phyloP scores from a whole-genome alignment of 2,888 invertebrate genomes.

The Cacoxenus indagator region DNA sequence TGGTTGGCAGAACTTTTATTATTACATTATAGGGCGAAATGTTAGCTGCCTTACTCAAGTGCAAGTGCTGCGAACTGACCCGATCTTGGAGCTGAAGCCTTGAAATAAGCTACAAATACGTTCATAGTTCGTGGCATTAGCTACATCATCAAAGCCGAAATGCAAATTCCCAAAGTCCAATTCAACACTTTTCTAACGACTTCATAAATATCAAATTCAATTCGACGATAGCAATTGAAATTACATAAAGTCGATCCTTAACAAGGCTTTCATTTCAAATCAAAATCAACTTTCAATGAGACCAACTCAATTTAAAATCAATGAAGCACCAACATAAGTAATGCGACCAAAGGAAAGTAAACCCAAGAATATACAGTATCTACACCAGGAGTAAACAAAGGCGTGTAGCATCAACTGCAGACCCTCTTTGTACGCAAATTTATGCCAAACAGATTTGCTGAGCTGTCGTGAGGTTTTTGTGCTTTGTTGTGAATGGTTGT shows the following conservation, averaged over 20 bases:
- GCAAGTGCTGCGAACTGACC: too few relatives aligned
- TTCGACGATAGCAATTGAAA: conserved; percentile 5
- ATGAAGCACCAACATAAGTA: conserved; percentile 23
- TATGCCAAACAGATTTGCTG: conserved; percentile 37
- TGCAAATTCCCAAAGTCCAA: background rate
- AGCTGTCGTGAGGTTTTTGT: background rate
- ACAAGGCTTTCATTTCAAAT: conserved; percentile 28
- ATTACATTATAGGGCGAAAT: background rate
- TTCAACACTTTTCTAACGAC: conserved; percentile 5
- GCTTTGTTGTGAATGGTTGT: background rate
- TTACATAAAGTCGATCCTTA: conserved; percentile 12
- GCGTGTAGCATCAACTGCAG: background rate
- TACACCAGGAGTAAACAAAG: conserved; percentile 43
- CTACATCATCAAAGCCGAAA: background rate
- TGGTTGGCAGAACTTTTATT: conserved; percentile 2
- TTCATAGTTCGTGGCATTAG: too few relatives aligned
- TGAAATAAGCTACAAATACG: too few relatives aligned
- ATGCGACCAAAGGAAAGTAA: conserved; percentile 20
- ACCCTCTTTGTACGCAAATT: conserved; percentile 38
- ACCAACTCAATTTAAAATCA: conserved; percentile 48
- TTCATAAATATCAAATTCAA: conserved; percentile 29
- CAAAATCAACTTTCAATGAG: conserved; percentile 35
- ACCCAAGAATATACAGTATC: conserved; percentile 40
- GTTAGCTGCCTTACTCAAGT: background rate
- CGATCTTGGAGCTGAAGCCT: too few relatives aligned